phyloP scores from a whole-genome alignment of 2,888 invertebrate genomes.

The Thereva unica region DNA sequence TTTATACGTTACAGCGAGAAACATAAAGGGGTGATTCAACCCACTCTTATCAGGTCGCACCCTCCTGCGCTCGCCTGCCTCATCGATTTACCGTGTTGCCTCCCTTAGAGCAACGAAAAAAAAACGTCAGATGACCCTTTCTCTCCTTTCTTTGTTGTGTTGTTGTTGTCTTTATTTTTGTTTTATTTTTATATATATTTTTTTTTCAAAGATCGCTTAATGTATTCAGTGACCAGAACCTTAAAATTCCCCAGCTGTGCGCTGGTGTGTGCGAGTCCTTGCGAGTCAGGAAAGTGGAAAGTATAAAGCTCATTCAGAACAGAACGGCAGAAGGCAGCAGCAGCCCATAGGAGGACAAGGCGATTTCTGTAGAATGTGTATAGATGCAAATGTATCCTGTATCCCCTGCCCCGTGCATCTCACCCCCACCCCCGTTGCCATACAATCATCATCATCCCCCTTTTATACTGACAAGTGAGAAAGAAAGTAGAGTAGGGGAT shows the following conservation, averaged over 20 bases:
- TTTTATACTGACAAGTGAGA: neutral
- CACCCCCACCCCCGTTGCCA: too few species aligned
- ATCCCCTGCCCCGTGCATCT: too few species aligned
- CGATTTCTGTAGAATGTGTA: neutral
- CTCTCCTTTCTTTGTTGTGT: slow-evolving; percentile 5
- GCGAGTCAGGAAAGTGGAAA: slow-evolving; percentile 12
- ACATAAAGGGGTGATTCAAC: slow-evolving; percentile 32
- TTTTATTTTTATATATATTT: neutral
- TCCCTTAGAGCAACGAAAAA: neutral
- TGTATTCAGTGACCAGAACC: slow-evolving; percentile 41
- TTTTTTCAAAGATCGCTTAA: slow-evolving; percentile 35
- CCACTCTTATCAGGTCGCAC: slow-evolving; percentile 19
- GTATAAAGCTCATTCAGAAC: slow-evolving; percentile 29
- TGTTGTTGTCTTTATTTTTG: slow-evolving; percentile 12
- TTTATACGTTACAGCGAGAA: slow-evolving; percentile 28
- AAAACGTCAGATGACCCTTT: slow-evolving; percentile 28
- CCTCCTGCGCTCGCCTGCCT: neutral
- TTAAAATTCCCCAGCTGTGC: slow-evolving; percentile 30
- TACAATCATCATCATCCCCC: neutral
- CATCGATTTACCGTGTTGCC: slow-evolving; percentile 23
- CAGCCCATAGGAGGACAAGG: too few species aligned
- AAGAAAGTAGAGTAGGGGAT: slow-evolving; percentile 17
- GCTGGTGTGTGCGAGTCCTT: neutral
- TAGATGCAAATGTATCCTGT: slow-evolving; percentile 23
- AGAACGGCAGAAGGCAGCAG: slow-evolving; percentile 25